A percentile compares a stretch with the other conserved stretches of the same genome.
Conservation (phyloP, 2,888 invertebrate species). For the Dynastes grantii region DNA sequence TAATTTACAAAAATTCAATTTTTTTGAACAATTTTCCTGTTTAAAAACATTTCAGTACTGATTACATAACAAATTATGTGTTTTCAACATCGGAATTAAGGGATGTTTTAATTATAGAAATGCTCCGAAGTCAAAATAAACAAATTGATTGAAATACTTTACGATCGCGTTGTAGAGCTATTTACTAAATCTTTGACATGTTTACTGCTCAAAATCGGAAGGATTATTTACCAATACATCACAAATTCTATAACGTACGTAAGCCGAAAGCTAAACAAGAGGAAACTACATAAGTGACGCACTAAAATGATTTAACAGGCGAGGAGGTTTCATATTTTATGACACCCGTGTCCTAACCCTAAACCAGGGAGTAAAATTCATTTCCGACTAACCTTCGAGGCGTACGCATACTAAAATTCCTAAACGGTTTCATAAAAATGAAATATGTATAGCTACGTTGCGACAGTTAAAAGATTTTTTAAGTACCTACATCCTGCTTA, state of each 20-base stretch:
- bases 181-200: conserved; percentile 37
- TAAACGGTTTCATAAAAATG: conserved; percentile 11
- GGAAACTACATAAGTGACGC: neutral
- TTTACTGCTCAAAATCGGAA: conserved; percentile 35
- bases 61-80: neutral
- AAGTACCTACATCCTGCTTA: conserved; percentile 22
- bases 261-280: neutral
- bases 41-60: neutral
- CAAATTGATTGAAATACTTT: conserved; percentile 33
- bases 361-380: neutral
- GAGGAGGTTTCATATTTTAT: conserved; percentile 31
- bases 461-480: conserved; percentile 20
- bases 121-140: conserved; percentile 25
- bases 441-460: conserved; percentile 10
- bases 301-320: conserved; percentile 31
- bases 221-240: conserved; percentile 9
- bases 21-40: too few relatives aligned
- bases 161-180: conserved; percentile 18
- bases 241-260: neutral
- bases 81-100: neutral
- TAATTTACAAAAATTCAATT: too few relatives aligned
- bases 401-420: neutral
- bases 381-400: conserved; percentile 21
- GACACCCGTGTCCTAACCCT: conserved; percentile 13
- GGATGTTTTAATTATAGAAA: conserved; percentile 24